Evolutionary conservation across 2,797 vertebrate genomes (phyloP).

Genomic region (Centropyge bicolor): DNA sequence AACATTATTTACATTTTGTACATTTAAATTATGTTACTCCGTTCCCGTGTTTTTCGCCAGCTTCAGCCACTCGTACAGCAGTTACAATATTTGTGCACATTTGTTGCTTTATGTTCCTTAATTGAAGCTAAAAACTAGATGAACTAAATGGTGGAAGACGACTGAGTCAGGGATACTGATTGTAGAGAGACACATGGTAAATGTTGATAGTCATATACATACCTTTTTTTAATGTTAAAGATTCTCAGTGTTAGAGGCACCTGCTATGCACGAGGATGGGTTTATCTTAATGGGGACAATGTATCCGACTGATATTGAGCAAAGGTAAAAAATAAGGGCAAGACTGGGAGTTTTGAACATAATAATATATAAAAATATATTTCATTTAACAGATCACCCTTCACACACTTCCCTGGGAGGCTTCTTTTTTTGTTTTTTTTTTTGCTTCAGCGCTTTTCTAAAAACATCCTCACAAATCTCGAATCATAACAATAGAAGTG

Average conservation of each 20-base stretch:
- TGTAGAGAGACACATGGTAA: slow-evolving; percentile 11
- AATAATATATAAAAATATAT: slow-evolving; percentile 7
- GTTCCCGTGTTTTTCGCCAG: slow-evolving; percentile 38
- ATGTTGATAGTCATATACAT: background rate
- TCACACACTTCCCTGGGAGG: background rate
- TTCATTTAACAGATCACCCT: background rate
- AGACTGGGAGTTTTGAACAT: background rate
- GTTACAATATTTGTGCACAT: slow-evolving; percentile 2
- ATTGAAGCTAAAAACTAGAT: slow-evolving; percentile 11
- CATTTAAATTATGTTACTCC: slow-evolving; percentile 53
- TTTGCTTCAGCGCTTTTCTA: slow-evolving; percentile 15
- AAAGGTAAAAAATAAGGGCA: slow-evolving; percentile 6
- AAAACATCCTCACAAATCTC: background rate
- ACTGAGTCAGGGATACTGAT: background rate
- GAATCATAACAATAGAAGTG: background rate
- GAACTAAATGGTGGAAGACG: slow-evolving; percentile 11
- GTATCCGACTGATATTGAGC: slow-evolving; percentile 14
- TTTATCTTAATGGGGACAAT: background rate
- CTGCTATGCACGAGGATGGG: background rate
- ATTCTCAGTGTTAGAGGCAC: slow-evolving; percentile 15
- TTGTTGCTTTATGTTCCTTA: background rate
- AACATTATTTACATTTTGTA: slow-evolving; percentile 77
- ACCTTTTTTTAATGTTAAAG: slow-evolving; percentile 5
- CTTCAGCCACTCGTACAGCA: slow-evolving; percentile 19
- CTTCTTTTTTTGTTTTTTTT: background rate